These are phyloP conservation scores for Hippocampus barbouri DNA, from an alignment of 2,113 vertebrate genomes.

Conservation along the genomic window DNA sequence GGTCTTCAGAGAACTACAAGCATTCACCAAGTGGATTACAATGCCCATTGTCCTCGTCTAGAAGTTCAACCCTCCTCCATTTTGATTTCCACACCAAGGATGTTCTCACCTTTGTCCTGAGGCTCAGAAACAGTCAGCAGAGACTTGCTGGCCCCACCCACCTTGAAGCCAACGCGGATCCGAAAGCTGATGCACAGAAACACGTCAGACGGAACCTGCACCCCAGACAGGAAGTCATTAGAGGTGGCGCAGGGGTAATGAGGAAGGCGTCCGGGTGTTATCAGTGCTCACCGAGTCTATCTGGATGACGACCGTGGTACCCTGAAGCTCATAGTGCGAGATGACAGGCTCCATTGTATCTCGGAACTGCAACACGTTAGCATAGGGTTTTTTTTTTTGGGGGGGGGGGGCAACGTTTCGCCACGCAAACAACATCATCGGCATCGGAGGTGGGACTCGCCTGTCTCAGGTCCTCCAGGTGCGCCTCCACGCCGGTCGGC, in stretches of 20 bases:
- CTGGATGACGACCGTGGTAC: constrained; percentile 78
- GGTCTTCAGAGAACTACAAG: background rate
- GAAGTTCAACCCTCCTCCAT: background rate
- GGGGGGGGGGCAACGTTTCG: no score
- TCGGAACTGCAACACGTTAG: constrained; percentile 69
- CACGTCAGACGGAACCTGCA: constrained; percentile 37
- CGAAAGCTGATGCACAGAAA: constrained; percentile 55
- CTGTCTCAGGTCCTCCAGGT: constrained; percentile 77
- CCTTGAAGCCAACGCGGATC: constrained; percentile 36
- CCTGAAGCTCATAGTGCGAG: constrained; percentile 77
- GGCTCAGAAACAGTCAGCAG: constrained; percentile 51
- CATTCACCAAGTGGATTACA: background rate
- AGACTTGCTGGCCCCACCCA: constrained; percentile 28
- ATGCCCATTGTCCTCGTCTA: background rate
- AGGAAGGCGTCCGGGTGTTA: background rate
- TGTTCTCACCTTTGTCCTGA: constrained; percentile 50
- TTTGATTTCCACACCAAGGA: background rate
- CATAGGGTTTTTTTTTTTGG: no score
- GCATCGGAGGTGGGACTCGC: constrained; percentile 51
- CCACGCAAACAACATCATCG: background rate
- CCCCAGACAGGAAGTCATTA: background rate
- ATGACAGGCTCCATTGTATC: constrained; percentile 73
- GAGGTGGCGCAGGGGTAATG: background rate
- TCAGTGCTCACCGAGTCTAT: constrained; percentile 74
- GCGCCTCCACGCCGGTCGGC: constrained; percentile 77